A percentile compares a stretch with the other conserved stretches of the same genome.
Conservation (phyloP, 2,888 invertebrate species). For the Ornithoptera alexandrae region DNA sequence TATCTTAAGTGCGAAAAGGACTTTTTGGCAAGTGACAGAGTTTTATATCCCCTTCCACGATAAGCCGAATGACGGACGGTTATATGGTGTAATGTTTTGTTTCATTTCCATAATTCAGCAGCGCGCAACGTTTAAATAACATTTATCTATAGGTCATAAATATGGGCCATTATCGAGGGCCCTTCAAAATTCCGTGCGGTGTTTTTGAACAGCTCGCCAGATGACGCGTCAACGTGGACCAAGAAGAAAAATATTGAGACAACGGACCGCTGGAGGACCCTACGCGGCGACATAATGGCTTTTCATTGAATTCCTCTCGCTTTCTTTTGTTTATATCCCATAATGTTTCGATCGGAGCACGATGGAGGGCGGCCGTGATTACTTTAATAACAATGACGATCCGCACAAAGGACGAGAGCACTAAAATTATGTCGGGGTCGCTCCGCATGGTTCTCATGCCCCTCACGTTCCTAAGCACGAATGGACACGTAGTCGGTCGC, state of each 20-base stretch:
- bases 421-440: constrained; percentile 75
- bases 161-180: constrained; percentile 74
- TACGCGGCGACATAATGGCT: constrained; percentile 76
- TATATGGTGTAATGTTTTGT: constrained; percentile 57
- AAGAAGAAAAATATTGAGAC: constrained; percentile 79
- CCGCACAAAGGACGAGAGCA: constrained; percentile 70
- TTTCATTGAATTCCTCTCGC: constrained; percentile 77
- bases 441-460: constrained; percentile 67
- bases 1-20: no score
- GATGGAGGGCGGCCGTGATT: constrained; percentile 76
- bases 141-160: constrained; percentile 75
- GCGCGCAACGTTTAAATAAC: constrained; percentile 61
- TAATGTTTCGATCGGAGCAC: constrained; percentile 77
- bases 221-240: constrained; percentile 75
- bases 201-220: constrained; percentile 68
- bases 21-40: no score
- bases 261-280: constrained; percentile 68
- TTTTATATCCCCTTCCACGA: neutral
- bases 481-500: constrained; percentile 34
- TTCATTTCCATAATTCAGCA: constrained; percentile 66
- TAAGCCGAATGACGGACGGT: constrained; percentile 22
- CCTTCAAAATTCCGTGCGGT: constrained; percentile 75
- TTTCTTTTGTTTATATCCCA: constrained; percentile 80
- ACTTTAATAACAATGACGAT: constrained; percentile 78
- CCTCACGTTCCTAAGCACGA: constrained; percentile 60